Evolutionary conservation across 1,140 invertebrate species (phyloP), one percentile per base, ranked within the genome.

Genomic region (Drosophila bifasciata): DNA sequence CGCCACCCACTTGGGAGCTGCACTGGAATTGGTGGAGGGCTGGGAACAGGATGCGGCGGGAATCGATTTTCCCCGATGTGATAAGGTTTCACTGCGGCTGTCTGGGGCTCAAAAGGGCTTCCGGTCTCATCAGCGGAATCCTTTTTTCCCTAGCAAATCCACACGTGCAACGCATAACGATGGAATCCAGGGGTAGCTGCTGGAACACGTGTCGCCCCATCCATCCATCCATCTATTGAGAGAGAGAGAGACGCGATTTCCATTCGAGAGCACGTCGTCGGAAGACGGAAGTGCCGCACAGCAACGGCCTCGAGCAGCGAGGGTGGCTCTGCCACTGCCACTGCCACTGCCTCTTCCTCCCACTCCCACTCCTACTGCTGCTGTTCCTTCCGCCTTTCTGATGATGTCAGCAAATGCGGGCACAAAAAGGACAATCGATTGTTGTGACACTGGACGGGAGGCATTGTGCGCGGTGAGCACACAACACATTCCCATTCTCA

Each of bases 351-450:
- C 28, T 28, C 23, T 17, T 13, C 7, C 17, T 21, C 17, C 43
- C 15, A 28, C 44, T 49, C 28, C 21, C 4, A 11, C 32, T 36
- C 5, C 23, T 7, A 5, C 23, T 25, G 23, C 23, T 5, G 6
- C 23, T 25, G 32, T 11, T 3, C 8, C 13, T 28, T 8, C 15
- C n/a, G 36, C 16, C 39, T 45, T 56, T 70, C 51, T 73, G 81
- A 74, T 85, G 80, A 85, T 89, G 85, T 89, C 83, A 88, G 83
- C 83, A 49, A 68, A 73, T 83, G 78, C 78, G 74, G 78, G 76
- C 76, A 73, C 73, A 76, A 81, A 88, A 88, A 88, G 78, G 63
- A 83, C 83, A 88, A 88, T 88, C 83, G 83, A 88, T 88, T 88
- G 83, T 88, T 88, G 83, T 88, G 83, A 88, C 83, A 83, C 21